A percentile compares a stretch with the other conserved stretches of the same genome.
Conservation (phyloP, 2,888 invertebrate genomes). For the Selenia dentaria region DNA sequence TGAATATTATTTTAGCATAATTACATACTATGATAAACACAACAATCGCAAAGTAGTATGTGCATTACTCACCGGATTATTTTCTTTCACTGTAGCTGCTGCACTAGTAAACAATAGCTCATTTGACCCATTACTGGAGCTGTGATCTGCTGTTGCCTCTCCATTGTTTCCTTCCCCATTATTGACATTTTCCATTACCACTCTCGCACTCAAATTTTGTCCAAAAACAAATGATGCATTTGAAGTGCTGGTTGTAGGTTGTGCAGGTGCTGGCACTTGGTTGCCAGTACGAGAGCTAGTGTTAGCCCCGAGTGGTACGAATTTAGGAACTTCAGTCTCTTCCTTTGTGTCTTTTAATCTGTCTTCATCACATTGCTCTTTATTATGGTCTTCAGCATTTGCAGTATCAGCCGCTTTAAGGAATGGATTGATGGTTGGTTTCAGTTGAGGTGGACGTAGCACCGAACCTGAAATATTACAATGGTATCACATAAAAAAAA, state of each 20-base stretch:
- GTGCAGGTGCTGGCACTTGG: constrained; percentile 76
- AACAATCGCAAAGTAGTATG: no score
- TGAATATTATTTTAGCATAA: no score
- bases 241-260: constrained; percentile 66
- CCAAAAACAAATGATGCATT: constrained; percentile 92
- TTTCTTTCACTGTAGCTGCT: constrained; percentile 83
- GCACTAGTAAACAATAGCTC: constrained; percentile 91
- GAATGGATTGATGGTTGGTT: constrained; percentile 69
- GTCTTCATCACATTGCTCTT: constrained; percentile 49
- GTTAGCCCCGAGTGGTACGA: constrained; percentile 74
- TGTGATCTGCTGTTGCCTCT: constrained; percentile 64
- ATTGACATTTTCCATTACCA: constrained; percentile 85
- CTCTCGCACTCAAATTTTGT: constrained; percentile 94
- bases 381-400: constrained; percentile 45
- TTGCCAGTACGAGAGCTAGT: constrained; percentile 64
- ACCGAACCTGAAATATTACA: constrained; percentile 60
- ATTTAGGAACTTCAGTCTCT: constrained; percentile 67
- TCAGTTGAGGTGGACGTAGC: constrained; percentile 72
- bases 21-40: no score
- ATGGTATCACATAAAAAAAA: not conserved
- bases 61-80: constrained; percentile 54
- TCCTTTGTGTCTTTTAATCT: constrained; percentile 58
- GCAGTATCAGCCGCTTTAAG: constrained; percentile 52
- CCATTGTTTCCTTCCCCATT: constrained; percentile 81
- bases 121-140: constrained; percentile 78